These are phyloP conservation scores for Mantis religiosa DNA, from an alignment of 2,888 invertebrate species.

Conservation along the genomic window DNA sequence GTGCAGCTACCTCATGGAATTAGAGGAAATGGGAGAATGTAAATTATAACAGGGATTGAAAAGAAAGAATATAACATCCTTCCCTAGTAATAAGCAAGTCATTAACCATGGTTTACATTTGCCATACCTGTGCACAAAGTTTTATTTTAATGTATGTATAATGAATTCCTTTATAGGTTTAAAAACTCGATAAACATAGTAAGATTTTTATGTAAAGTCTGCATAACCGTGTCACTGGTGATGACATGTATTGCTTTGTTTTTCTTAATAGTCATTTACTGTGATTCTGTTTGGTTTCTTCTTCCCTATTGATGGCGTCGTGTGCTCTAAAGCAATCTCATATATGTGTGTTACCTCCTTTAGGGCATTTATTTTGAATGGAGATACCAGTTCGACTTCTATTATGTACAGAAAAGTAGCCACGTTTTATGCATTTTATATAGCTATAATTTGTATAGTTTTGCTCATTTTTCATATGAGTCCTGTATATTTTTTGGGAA, in stretches of 20 bases:
- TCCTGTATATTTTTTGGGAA: too few relatives aligned
- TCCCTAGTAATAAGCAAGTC: not conserved
- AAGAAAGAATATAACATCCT: not conserved
- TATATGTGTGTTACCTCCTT: too few relatives aligned
- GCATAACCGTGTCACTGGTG: not conserved
- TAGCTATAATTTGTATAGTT: too few relatives aligned
- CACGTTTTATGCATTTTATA: too few relatives aligned
- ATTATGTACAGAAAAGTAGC: too few relatives aligned
- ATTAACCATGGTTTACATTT: not conserved
- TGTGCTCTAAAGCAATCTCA: too few relatives aligned
- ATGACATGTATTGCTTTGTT: not conserved
- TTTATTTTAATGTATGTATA: not conserved
- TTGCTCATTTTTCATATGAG: too few relatives aligned
- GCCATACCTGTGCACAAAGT: not conserved
- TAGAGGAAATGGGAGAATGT: not conserved
- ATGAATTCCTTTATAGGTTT: too few relatives aligned
- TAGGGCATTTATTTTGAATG: too few relatives aligned
- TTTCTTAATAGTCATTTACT: not conserved
- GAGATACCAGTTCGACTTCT: too few relatives aligned
- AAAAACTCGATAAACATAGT: not conserved
- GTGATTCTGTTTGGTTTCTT: not conserved
- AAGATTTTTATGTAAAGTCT: not conserved
- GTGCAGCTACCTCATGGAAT: constrained; percentile 25
- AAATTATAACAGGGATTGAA: not conserved
- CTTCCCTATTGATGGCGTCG: too few relatives aligned